phyloP scores from a whole-genome alignment of 1,140 invertebrate genomes.

The Gryllus bimaculatus region DNA sequence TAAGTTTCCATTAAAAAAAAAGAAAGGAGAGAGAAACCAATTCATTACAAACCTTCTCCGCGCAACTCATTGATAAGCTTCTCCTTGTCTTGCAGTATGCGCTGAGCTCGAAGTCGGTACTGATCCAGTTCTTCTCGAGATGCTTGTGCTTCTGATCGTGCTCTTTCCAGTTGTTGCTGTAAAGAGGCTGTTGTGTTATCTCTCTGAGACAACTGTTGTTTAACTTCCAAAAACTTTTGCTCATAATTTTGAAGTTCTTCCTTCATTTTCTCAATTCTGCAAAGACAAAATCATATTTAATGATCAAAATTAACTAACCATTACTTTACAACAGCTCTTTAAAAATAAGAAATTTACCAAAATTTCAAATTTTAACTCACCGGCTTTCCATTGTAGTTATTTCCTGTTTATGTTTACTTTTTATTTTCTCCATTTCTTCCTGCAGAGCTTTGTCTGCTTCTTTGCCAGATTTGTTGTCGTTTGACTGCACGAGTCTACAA shows the following conservation, averaged over 20 bases:
- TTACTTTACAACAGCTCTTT: too few relatives aligned
- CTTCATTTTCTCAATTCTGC: slow-evolving; percentile 8
- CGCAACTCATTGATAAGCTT: slow-evolving; percentile 57
- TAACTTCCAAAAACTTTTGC: background rate
- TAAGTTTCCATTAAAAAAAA: too few relatives aligned
- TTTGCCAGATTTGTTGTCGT: background rate
- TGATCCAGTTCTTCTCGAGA: slow-evolving; percentile 54
- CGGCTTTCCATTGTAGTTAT: background rate
- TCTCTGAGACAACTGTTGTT: background rate
- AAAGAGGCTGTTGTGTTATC: background rate
- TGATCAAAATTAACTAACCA: too few relatives aligned
- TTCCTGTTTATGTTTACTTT: background rate
- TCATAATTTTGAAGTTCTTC: background rate
- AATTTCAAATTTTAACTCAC: background rate
- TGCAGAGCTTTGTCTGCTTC: background rate
- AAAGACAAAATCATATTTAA: background rate
- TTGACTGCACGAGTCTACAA: background rate
- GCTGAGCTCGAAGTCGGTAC: slow-evolving; percentile 60
- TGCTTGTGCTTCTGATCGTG: slow-evolving; percentile 31
- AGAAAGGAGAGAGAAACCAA: too few relatives aligned
- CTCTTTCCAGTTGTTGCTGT: slow-evolving; percentile 10
- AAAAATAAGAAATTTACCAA: too few relatives aligned
- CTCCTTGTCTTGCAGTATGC: slow-evolving; percentile 69
- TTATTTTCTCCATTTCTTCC: background rate
- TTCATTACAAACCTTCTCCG: slow-evolving; percentile 23